phyloP scores from a whole-genome alignment of 2,888 invertebrate genomes.

The Cremastinae sp. region DNA sequence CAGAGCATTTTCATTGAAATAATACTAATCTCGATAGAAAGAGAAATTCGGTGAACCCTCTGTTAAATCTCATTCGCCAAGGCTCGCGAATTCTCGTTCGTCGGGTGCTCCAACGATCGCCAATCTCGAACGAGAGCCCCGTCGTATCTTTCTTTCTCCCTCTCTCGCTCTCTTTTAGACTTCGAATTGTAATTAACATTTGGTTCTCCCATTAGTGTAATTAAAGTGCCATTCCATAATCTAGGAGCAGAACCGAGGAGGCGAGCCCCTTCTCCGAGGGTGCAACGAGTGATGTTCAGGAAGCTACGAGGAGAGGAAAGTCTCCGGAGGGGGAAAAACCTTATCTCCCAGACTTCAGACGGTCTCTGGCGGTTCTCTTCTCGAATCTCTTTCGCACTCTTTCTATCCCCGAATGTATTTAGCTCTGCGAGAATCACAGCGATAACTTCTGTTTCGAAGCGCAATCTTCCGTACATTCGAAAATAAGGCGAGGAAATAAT shows the following conservation, averaged over 20 bases:
- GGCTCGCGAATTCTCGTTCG: constrained; percentile 60
- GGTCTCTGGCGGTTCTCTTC: constrained; percentile 46
- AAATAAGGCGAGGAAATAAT: constrained; percentile 28
- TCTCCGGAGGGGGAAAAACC: constrained; percentile 69
- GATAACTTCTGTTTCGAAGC: constrained; percentile 72
- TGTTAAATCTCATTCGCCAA: constrained; percentile 69
- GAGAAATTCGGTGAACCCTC: constrained; percentile 67
- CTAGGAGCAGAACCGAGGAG: constrained; percentile 78
- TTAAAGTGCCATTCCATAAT: constrained; percentile 87
- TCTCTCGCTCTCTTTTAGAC: constrained; percentile 82
- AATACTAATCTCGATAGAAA: constrained; percentile 76
- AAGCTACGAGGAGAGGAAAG: constrained; percentile 29
- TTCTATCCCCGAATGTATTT: constrained; percentile 63
- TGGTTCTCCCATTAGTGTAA: constrained; percentile 89
- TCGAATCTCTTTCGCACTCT: constrained; percentile 12
- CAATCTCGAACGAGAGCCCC: constrained; percentile 80
- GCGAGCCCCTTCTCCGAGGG: constrained; percentile 13
- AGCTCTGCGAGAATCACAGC: constrained; percentile 67
- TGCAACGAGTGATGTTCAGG: constrained; percentile 43
- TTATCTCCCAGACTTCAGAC: constrained; percentile 80
- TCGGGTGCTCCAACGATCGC: constrained; percentile 58
- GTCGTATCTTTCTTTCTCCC: constrained; percentile 78
- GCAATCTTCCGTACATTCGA: constrained; percentile 49
- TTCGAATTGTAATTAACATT: constrained; percentile 89
- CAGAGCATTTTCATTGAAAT: constrained; percentile 79